A percentile compares a stretch with the other conserved stretches of the same genome.
Evolutionary conservation across 2,888 invertebrate genomes (phyloP).

Genomic region (Eristalinus aeneus): DNA sequence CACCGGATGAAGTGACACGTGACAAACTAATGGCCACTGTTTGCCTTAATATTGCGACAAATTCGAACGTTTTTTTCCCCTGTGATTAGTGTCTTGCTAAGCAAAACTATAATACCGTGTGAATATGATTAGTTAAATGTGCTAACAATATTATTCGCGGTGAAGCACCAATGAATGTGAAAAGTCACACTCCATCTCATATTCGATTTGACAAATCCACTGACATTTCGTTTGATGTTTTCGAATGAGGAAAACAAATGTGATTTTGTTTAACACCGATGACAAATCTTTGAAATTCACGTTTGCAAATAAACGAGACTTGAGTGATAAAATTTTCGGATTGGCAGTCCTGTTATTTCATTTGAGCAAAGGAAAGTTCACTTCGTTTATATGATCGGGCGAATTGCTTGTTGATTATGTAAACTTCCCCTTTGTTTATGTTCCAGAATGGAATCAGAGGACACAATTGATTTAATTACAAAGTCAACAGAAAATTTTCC

Average conservation of each 20-base stretch:
- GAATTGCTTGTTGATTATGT: background rate
- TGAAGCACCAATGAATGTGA: background rate
- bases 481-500: background rate
- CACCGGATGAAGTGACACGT: background rate
- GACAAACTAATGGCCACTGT: background rate
- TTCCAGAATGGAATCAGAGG: background rate
- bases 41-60: background rate
- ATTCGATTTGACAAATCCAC: background rate
- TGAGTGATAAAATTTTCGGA: background rate
- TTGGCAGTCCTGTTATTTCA: background rate
- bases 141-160: background rate
- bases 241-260: background rate
- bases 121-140: background rate
- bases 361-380: background rate
- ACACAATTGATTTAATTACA: background rate
- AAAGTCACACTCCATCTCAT: background rate
- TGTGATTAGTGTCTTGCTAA: background rate
- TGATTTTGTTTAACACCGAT: conserved; percentile 20
- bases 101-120: background rate
- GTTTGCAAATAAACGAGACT: background rate
- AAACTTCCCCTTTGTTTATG: too few relatives aligned
- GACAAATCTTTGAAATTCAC: background rate
- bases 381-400: background rate
- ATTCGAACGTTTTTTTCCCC: background rate
- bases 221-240: background rate